Percentiles rank a stretch among this genome's conserved stretches.
Conservation (phyloP, 1,140 invertebrate species). For the Drosophila rufa region DNA sequence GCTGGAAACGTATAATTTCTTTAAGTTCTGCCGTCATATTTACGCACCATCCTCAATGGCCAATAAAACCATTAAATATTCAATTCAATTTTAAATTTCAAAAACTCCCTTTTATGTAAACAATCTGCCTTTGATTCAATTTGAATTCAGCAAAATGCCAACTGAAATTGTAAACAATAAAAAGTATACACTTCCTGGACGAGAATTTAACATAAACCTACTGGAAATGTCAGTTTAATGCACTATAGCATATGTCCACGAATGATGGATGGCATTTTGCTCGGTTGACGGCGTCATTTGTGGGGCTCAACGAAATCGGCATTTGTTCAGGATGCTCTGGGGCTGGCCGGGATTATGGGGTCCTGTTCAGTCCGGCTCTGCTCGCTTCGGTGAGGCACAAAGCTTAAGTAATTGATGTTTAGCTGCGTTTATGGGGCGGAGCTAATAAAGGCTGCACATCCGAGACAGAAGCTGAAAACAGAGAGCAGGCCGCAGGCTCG, state of each 20-base stretch:
- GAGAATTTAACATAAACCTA: constrained; percentile 30
- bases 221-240: constrained; percentile 35
- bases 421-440: constrained; percentile 52
- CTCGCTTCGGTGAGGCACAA: constrained; percentile 26
- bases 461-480: constrained; percentile 23
- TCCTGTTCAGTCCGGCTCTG: neutral
- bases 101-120: neutral
- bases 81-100: neutral
- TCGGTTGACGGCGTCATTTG: constrained; percentile 44
- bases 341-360: constrained; percentile 12
- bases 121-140: neutral
- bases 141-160: constrained; percentile 1
- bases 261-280: constrained; percentile 64
- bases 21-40: too few species aligned
- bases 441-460: constrained; percentile 65
- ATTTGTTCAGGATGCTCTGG: constrained; percentile 24
- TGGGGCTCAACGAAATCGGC: constrained; percentile 42
- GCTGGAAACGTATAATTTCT: too few species aligned
- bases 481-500: constrained; percentile 26
- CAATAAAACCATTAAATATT: neutral
- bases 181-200: constrained; percentile 10
- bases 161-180: constrained; percentile 14
- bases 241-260: constrained; percentile 32
- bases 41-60: too few species aligned
- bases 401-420: constrained; percentile 77